These are phyloP conservation scores for Margaritifera margaritifera DNA, from an alignment of 2,888 invertebrate species.

Conservation along the genomic window DNA sequence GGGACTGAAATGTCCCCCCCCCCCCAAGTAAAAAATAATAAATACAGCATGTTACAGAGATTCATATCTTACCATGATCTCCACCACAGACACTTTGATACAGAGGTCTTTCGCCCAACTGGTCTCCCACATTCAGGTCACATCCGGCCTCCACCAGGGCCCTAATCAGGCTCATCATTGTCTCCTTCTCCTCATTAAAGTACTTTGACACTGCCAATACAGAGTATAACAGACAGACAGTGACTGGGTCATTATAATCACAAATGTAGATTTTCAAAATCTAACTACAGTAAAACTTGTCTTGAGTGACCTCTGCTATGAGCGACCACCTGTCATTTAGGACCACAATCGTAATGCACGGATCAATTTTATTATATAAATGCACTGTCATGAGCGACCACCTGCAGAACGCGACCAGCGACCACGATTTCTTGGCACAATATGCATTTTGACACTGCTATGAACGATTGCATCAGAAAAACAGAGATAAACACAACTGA, in stretches of 20 bases:
- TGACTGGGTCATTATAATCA: too few species aligned
- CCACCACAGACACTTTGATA: slow-evolving; percentile 67
- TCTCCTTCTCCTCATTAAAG: slow-evolving; percentile 49
- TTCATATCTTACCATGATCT: slow-evolving; percentile 54
- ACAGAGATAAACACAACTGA: too few species aligned
- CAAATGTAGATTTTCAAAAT: neutral
- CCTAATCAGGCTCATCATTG: slow-evolving; percentile 50
- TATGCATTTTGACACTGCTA: too few species aligned
- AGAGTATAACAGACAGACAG: neutral
- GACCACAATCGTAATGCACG: too few species aligned
- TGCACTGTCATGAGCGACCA: too few species aligned
- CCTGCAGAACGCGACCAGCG: too few species aligned
- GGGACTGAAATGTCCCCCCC: neutral
- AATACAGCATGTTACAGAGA: neutral
- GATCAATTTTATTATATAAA: too few species aligned
- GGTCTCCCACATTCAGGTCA: slow-evolving; percentile 60
- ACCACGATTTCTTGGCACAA: too few species aligned
- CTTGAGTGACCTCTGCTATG: too few species aligned
- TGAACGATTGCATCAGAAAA: too few species aligned
- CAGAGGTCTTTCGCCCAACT: slow-evolving; percentile 63
- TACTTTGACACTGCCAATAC: slow-evolving; percentile 52
- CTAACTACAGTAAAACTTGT: too few species aligned
- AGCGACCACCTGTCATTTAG: too few species aligned
- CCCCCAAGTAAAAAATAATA: neutral
- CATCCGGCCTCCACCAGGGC: slow-evolving; percentile 59